Percentiles rank a stretch among this genome's conserved stretches.
Evolutionary conservation across 2,113 vertebrate species (phyloP).

Genomic region (Corythaeola cristata): DNA sequence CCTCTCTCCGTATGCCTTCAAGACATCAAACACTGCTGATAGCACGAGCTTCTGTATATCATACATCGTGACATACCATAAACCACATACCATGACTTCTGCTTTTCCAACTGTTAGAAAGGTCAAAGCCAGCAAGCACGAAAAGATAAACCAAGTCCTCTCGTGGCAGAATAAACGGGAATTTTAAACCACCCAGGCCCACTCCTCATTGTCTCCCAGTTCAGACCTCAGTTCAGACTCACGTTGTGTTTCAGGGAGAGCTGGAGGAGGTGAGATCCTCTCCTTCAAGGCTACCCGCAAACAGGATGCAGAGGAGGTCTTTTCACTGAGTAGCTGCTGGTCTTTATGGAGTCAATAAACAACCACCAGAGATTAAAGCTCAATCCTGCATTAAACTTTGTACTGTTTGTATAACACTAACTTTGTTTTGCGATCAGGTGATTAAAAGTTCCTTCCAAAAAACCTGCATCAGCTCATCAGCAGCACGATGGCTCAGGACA

Average conservation of each 20-base stretch:
- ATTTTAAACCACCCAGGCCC: background rate
- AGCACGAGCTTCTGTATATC: background rate
- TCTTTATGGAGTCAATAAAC: constrained; percentile 20
- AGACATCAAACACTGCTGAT: background rate
- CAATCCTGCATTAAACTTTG: constrained; percentile 55
- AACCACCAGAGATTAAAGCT: constrained; percentile 56
- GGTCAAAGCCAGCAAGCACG: background rate
- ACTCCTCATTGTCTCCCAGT: background rate
- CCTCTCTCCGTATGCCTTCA: background rate
- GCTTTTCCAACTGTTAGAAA: background rate
- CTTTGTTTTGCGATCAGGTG: background rate
- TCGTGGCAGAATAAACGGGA: background rate
- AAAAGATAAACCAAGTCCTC: background rate
- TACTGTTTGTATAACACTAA: constrained; percentile 22
- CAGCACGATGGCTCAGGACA: fast-evolving
- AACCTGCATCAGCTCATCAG: background rate
- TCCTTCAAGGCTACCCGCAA: background rate
- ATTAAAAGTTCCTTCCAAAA: background rate
- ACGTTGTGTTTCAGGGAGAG: background rate
- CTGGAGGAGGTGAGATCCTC: background rate
- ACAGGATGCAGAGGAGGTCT: background rate
- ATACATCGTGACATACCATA: fast-evolving
- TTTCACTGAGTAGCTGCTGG: background rate
- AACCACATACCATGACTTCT: background rate
- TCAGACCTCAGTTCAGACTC: background rate